Conservation (phyloP, 2,113 vertebrate genomes). For the Chionis minor region DNA sequence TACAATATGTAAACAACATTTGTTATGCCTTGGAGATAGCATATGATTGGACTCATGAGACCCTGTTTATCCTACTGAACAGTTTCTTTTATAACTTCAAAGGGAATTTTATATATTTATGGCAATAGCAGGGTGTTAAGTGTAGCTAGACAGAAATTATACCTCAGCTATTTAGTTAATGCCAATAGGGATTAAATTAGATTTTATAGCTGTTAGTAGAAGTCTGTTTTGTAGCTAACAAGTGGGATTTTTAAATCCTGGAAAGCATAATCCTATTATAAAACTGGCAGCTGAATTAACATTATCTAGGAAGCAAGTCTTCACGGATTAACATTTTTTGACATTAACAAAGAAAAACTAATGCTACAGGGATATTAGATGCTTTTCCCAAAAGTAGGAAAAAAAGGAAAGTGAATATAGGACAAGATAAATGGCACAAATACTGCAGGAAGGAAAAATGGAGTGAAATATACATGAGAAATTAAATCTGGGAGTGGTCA, state of each 20-base stretch:
- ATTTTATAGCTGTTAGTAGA: constrained; percentile 79
- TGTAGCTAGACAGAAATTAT: constrained; percentile 76
- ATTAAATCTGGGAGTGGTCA: background rate
- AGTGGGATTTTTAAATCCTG: constrained; percentile 81
- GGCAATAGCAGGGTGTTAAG: constrained; percentile 75
- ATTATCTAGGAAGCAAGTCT: constrained; percentile 74
- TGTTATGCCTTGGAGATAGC: constrained; percentile 77
- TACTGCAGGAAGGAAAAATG: constrained; percentile 14
- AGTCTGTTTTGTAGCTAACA: constrained; percentile 80
- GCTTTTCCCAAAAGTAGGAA: constrained; percentile 68
- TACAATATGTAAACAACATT: constrained; percentile 78
- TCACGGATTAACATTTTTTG: constrained; percentile 76
- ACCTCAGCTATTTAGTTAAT: constrained; percentile 79
- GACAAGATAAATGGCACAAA: constrained; percentile 61
- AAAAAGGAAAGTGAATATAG: constrained; percentile 51
- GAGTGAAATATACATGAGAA: background rate
- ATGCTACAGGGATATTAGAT: constrained; percentile 74
- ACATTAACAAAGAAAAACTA: constrained; percentile 77
- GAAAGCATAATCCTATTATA: constrained; percentile 84
- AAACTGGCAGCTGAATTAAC: constrained; percentile 79
- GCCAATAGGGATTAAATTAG: constrained; percentile 80
- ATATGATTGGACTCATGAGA: constrained; percentile 75
- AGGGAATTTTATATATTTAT: constrained; percentile 78
- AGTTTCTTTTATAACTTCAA: constrained; percentile 79
- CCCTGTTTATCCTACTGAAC: constrained; percentile 71